phyloP scores from a whole-genome alignment of 2,797 vertebrate genomes.

The Alca torda region DNA sequence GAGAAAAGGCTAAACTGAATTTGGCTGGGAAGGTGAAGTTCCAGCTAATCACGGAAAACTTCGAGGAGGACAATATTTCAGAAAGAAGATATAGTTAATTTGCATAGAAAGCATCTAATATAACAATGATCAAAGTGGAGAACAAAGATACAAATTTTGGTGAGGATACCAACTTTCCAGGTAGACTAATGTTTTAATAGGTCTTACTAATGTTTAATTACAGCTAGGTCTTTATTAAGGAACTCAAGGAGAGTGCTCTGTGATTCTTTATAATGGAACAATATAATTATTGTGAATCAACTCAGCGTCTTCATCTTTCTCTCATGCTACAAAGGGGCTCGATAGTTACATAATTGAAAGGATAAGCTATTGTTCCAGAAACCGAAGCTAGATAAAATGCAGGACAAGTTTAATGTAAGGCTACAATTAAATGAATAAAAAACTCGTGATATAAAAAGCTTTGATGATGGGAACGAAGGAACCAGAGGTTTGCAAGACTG shows the following conservation, averaged over 20 bases:
- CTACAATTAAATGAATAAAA: slow-evolving; percentile 54
- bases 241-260: neutral
- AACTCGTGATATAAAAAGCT: slow-evolving; percentile 27
- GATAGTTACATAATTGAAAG: neutral
- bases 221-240: neutral
- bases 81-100: neutral
- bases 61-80: neutral
- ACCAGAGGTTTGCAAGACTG: neutral
- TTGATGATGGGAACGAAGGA: slow-evolving; percentile 3
- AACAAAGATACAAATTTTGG: neutral
- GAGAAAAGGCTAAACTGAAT: neutral
- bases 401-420: slow-evolving; percentile 25
- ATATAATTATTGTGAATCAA: slow-evolving; percentile 24
- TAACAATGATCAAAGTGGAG: neutral
- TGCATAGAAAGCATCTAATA: neutral
- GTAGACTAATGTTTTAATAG: neutral
- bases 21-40: neutral
- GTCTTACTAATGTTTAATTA: slow-evolving; percentile 7
- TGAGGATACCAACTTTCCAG: neutral
- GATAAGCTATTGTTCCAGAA: slow-evolving; percentile 48
- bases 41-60: neutral
- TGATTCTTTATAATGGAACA: neutral
- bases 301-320: slow-evolving; percentile 21
- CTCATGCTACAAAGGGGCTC: neutral
- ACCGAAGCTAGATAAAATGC: neutral